A percentile compares a stretch with the other conserved stretches of the same genome.
phyloP scores from a whole-genome alignment of 2,888 invertebrate genomes.

The Laothoe populi region DNA sequence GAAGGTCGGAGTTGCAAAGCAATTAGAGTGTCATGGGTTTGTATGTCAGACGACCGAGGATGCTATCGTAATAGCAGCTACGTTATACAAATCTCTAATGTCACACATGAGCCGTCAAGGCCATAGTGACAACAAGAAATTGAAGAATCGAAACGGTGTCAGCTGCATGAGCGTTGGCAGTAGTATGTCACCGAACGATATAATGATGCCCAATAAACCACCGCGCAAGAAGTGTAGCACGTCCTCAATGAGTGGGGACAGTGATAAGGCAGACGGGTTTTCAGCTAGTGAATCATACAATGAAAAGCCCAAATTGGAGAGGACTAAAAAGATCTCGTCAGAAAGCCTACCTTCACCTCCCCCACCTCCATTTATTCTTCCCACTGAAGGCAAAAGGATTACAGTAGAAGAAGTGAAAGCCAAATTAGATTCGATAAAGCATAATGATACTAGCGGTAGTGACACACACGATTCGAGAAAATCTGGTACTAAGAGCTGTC shows the following conservation, averaged over 20 bases:
- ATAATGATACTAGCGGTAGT: constrained; percentile 72
- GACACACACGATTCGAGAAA: constrained; percentile 83
- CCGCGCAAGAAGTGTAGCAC: constrained; percentile 90
- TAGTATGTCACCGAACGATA: constrained; percentile 76
- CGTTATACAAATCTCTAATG: constrained; percentile 94
- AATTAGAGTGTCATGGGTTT: constrained; percentile 95
- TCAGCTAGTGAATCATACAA: constrained; percentile 76
- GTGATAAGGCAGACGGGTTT: constrained; percentile 83
- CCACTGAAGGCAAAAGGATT: constrained; percentile 72
- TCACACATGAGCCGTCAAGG: constrained; percentile 89
- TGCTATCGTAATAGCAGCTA: constrained; percentile 96
- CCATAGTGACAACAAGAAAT: constrained; percentile 82
- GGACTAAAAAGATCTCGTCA: constrained; percentile 83
- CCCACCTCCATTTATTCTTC: constrained; percentile 60
- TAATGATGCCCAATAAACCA: constrained; percentile 86
- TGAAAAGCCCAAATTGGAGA: constrained; percentile 79
- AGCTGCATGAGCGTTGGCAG: constrained; percentile 91
- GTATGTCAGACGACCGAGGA: constrained; percentile 95
- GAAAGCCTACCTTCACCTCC: constrained; percentile 83
- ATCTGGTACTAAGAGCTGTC: constrained; percentile 47
- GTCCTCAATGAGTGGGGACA: constrained; percentile 86
- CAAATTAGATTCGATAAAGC: constrained; percentile 79
- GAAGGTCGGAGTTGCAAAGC: constrained; percentile 89
- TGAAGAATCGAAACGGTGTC: constrained; percentile 89
- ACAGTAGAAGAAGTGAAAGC: constrained; percentile 85